Base-by-base conservation (phyloP, 2,113 vertebrate genomes). In the Zosterops hypoxanthus region DNA sequence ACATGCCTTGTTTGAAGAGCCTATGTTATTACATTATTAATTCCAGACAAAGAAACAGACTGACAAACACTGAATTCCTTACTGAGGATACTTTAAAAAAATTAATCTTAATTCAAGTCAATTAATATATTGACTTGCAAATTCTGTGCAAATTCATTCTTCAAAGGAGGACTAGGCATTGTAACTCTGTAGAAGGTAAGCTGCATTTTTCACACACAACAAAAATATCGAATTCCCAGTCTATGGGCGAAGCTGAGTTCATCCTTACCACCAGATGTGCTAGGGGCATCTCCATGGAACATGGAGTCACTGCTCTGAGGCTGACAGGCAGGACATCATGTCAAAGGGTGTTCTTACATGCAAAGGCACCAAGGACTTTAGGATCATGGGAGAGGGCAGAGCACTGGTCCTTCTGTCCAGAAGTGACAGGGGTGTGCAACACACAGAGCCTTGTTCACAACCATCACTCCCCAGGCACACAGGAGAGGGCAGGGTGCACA, bases 71-170 rank as follows among this genome's bases (percentile, higher is more conserved):
- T 79, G 47, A 75, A 88, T 84, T 94, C 61, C 61, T 96, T 82
- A 82, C 28, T 68, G 65, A 78, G 16, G 69, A 83, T 63, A 69
- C 61, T 82, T 90, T 4, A 42, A 59, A 89, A 91, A 89, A 93
- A 68, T 55, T 86, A 29, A 87, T 85, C 79, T 94, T 78, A 93
- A 93, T 90, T 96, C 52, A 60, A 93, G 61, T 53, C 61, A 96
- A 90, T 95, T 95, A 92, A 94, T 85, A 64, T 73, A 92, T 53
- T 84, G 80, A 90, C 86, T 94, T 90, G 76, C 72, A 95, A 94
- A 89, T 87, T 84, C 80, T 68, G 52, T 56, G 80, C 36, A 83
- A 96, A 92, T 63, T 78, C 93, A 56, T 73, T 94, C 53, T 71
- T 75, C 13, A 16, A 86, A 16, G 8, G 12, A 94, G 26, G 41